Evolutionary conservation across 2,113 vertebrate genomes (phyloP).

Genomic region (Ochotona princeps): DNA sequence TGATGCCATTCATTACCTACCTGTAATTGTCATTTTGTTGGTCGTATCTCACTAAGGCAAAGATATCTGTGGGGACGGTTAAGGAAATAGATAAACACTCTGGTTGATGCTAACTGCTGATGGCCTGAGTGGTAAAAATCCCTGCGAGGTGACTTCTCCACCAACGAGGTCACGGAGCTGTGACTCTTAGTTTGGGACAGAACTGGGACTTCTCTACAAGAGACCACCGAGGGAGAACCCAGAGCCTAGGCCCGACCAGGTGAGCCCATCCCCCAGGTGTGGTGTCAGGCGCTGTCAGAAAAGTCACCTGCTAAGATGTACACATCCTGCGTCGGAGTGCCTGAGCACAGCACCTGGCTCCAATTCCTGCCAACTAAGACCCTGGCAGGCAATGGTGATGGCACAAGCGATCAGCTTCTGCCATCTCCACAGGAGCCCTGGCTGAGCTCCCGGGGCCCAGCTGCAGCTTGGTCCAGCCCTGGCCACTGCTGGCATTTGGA

Average conservation of each 20-base stretch:
- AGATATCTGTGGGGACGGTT: slow-evolving; percentile 93
- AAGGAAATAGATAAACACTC: slow-evolving; percentile 85
- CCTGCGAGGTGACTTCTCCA: not conserved
- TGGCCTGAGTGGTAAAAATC: not conserved
- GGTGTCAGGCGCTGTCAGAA: not conserved
- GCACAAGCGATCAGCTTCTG: no score
- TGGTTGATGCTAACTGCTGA: not conserved
- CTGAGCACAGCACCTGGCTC: no score
- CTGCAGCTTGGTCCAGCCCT: no score
- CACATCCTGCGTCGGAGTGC: no score
- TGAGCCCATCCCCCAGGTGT: not conserved
- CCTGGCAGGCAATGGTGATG: no score
- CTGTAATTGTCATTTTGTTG: slow-evolving; percentile 97
- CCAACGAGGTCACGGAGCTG: not conserved
- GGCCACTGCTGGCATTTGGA: no score
- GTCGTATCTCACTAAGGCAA: slow-evolving; percentile 99
- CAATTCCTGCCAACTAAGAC: no score
- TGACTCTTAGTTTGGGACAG: not conserved
- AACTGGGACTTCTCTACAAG: not conserved
- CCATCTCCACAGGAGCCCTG: no score
- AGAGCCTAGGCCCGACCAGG: not conserved
- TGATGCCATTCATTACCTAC: slow-evolving; percentile 83
- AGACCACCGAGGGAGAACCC: not conserved
- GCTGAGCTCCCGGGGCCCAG: no score
- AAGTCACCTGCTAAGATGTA: not conserved